These are phyloP conservation scores for Helarctos malayanus DNA, from an alignment of 2,797 vertebrate species.

Conservation along the genomic window DNA sequence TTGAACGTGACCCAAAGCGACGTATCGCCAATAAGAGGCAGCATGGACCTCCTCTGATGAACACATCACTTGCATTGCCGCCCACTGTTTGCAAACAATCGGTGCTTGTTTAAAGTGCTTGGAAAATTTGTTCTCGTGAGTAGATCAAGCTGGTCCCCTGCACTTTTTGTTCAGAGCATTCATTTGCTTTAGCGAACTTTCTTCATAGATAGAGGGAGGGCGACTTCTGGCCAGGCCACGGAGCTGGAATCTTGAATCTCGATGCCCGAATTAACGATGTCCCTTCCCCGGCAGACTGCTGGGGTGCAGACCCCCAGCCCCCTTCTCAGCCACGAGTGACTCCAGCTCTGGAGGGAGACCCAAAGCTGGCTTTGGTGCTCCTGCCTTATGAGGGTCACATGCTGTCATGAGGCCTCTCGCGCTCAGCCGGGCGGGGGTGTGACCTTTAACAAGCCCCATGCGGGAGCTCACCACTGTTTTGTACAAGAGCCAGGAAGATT, in stretches of 20 bases:
- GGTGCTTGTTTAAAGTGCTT: constrained; percentile 48
- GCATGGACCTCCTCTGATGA: background rate
- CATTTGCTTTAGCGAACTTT: background rate
- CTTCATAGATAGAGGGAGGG: background rate
- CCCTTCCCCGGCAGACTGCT: background rate
- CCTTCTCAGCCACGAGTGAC: background rate
- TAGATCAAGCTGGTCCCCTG: background rate
- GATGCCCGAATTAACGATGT: fast-evolving
- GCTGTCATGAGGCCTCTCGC: background rate
- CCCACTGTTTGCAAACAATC: background rate
- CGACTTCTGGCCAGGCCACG: background rate
- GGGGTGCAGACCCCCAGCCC: background rate
- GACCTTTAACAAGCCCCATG: constrained; percentile 59
- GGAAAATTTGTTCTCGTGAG: background rate
- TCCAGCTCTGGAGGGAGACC: fast-evolving
- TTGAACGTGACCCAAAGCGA: background rate
- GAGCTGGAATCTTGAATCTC: background rate
- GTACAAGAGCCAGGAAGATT: constrained; percentile 67
- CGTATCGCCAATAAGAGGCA: too few relatives aligned
- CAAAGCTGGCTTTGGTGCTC: background rate
- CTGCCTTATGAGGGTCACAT: background rate
- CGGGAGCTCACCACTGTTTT: constrained; percentile 26
- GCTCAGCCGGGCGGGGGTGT: background rate
- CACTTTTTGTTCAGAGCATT: background rate
- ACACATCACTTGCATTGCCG: background rate